Evolutionary conservation across 2,888 invertebrate genomes (phyloP).

Genomic region (Hypselothyrea guttata): DNA sequence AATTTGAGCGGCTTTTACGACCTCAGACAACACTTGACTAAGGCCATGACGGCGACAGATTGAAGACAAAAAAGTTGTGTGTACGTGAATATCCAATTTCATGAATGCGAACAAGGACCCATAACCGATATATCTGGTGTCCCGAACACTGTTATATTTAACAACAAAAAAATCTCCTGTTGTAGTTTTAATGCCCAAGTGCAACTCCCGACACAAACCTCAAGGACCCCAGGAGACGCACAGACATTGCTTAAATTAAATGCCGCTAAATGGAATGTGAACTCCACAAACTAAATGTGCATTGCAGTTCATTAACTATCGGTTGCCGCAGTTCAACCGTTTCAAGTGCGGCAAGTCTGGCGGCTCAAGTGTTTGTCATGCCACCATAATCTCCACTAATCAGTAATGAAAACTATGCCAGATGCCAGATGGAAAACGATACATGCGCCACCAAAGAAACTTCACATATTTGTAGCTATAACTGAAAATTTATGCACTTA

Average conservation of each 20-base stretch:
- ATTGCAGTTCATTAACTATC: conserved; percentile 44
- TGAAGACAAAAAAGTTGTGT: conserved; percentile 31
- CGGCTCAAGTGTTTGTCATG: conserved; percentile 61
- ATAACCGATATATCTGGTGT: conserved; percentile 28
- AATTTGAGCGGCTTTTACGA: conserved; percentile 32
- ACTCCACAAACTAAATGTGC: conserved; percentile 20
- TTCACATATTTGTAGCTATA: background rate
- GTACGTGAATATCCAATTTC: conserved; percentile 39
- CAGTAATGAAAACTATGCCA: conserved; percentile 54
- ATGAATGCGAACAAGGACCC: conserved; percentile 3
- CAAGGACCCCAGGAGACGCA: conserved; percentile 29
- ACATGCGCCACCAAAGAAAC: conserved; percentile 1
- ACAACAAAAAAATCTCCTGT: conserved; percentile 44
- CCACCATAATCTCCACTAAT: conserved; percentile 68
- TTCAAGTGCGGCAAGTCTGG: conserved; percentile 49
- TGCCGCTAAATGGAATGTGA: conserved; percentile 43
- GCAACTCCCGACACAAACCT: conserved; percentile 56
- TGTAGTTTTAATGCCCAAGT: conserved; percentile 62
- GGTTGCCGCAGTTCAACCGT: conserved; percentile 30
- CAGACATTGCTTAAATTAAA: conserved; percentile 46
- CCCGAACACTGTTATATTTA: conserved; percentile 63
- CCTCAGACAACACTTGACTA: conserved; percentile 36
- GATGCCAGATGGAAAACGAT: conserved; percentile 34
- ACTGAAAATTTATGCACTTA: conserved; percentile 2
- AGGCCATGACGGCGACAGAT: conserved; percentile 34